Evolutionary conservation across 2,113 vertebrate species (phyloP).

Genomic region (Rhinoderma darwinii): DNA sequence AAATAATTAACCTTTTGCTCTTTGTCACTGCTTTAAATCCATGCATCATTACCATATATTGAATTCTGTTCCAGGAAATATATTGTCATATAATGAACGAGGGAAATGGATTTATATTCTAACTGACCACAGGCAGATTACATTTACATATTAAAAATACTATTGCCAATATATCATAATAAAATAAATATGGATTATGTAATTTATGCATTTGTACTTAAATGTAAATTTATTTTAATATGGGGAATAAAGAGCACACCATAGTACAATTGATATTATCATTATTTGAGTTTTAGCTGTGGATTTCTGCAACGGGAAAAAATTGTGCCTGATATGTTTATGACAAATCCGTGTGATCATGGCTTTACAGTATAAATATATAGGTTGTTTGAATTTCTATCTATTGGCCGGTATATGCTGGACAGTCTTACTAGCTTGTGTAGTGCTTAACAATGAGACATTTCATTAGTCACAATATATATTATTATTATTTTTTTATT

Average conservation of each 20-base stretch:
- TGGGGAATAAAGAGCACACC: not conserved
- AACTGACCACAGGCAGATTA: constrained; percentile 54
- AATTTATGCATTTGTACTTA: constrained; percentile 30
- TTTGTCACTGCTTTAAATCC: constrained; percentile 55
- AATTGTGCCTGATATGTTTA: no score
- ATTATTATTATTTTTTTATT: no score
- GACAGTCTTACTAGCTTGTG: no score
- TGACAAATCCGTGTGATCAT: no score
- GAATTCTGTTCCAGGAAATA: constrained; percentile 59
- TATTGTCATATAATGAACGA: constrained; percentile 59
- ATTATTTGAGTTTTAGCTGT: no score
- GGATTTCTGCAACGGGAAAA: no score
- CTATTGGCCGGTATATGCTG: no score
- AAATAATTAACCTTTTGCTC: constrained; percentile 58
- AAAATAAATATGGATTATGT: constrained; percentile 58
- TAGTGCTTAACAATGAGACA: no score
- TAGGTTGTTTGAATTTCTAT: no score
- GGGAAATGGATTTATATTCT: constrained; percentile 58
- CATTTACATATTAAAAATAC: constrained; percentile 58
- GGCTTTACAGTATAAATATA: no score
- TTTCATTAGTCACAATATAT: no score
- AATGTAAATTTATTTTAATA: not conserved
- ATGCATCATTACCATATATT: constrained; percentile 58
- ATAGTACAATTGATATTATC: not conserved
- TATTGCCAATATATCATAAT: constrained; percentile 58